Evolutionary conservation across 1,140 invertebrate genomes (phyloP), one percentile per base, ranked within the genome.

Genomic region (Dinothrombium tinctorium): DNA sequence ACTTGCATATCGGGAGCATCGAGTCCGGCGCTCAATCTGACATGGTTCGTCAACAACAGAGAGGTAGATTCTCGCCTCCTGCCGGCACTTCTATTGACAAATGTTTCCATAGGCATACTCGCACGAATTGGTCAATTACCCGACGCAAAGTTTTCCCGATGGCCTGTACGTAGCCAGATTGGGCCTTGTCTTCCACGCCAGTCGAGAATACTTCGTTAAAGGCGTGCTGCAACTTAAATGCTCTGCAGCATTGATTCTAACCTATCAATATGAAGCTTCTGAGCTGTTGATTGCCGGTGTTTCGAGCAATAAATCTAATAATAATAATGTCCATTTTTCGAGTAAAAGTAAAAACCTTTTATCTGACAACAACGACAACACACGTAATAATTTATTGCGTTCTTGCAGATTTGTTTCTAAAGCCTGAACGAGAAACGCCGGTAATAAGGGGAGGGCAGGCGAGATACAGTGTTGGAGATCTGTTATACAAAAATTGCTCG

Each of bases 181-280:
- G 7, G 45, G 33, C 15, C 15, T 46, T 4, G 15, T 45, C 7
- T 11, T 46, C 4, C 14, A 39, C 9, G 37, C 41, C 6, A 23
- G 33, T 26, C 15, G 15, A 11, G n/a, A 28, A 9, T 23, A 33
- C 25, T 46, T 43, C 35, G 14, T 15, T 33, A 3, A 15, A 2
- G 45, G 45, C 37, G 11, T 33, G 6, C 20, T 46, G 6, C 15
- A 22, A 15, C 15, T 46, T 6, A 37, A 37, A 25, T 46, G 45
- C 37, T n/a, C n/a, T 5, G 36, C 45, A 22, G 26, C 52, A 87
- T 84, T 1, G 4, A 36, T 36, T 8, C 20, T 36, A 12, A 21
- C 33, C 95, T 74, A 54, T 94, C 86, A 36, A 98, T 76, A 57
- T 68, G 84, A 53, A 87, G 80, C 0, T 82, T 84, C 8, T 87